Evolutionary conservation across 2,888 invertebrate species (phyloP), one percentile per base, ranked within the genome.

Genomic region (Sphaerophoria rueppellii): DNA sequence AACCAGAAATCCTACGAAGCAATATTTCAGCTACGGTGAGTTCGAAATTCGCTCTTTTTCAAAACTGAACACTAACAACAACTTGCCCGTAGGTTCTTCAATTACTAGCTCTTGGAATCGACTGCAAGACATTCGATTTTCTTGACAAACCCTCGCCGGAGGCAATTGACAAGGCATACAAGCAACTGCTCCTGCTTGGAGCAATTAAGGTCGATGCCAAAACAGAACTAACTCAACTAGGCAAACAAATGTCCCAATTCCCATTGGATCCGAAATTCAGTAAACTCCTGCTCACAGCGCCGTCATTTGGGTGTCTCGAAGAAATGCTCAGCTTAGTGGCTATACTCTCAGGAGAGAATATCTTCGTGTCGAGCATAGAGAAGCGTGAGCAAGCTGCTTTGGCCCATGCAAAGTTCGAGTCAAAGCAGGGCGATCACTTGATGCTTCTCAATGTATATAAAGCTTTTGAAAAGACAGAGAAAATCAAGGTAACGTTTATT

Each of bases 221-320:
- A 76, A 93, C 94, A 0, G 93, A 94, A 90, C 92, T 99, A 87
- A 98, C 98, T 0, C 92, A 93, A 0, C 88, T 96, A 0, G 99
- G 99, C 0, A 94, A 94, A 87, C 95, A 95, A 89, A 98, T 99
- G 97, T 94, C 97, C 0, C 93, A 94, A 12, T 98, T 98, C 91
- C 99, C 99, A 0, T 93, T 99, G 48, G 98, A 99, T 91, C 99
- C 99, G 0, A 94, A 95, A 87, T 96, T 96, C 90, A 94, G 97
- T 9, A 97, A 96, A 93, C 94, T 96, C 6, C 92, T 98, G 72
- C 91, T 98, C 0, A 93, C 95, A 11, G 96, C 98, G 0, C 94
- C 95, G 12, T 94, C 95, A 79, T 95, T 94, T 88, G 94, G 94
- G 24, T 97, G 97, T 89, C 92, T 96, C 88, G 95, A 96, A 87